These are phyloP conservation scores for Epizoanthus stellaris DNA, from an alignment of 92 coral and sea anemone genomes.

Conservation along the genomic window DNA sequence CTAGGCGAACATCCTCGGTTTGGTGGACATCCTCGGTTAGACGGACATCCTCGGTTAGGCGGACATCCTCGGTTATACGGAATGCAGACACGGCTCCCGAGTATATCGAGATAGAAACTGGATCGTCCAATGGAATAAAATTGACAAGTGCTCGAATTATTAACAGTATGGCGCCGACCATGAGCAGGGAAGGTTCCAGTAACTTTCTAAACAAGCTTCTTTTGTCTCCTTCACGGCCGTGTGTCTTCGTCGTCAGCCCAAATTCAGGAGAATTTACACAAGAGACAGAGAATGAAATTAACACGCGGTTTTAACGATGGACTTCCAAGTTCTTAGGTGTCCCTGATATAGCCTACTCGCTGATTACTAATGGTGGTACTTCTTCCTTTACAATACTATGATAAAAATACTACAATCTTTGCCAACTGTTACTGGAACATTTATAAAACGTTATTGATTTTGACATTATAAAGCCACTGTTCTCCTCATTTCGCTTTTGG, in stretches of 20 bases:
- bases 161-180: background rate
- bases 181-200: background rate
- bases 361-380: no score
- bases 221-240: conserved; percentile 28
- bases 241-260: conserved; percentile 25
- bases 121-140: conserved; percentile 23
- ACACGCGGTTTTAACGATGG: conserved; percentile 17
- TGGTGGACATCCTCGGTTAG: no score
- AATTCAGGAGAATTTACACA: conserved; percentile 10
- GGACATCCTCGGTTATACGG: background rate
- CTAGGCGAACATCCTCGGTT: background rate
- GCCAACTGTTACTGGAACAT: no score
- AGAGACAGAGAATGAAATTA: conserved; percentile 18
- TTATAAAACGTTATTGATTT: no score
- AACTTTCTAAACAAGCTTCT: conserved; percentile 8
- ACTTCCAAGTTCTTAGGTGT: background rate
- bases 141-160: conserved; percentile 1
- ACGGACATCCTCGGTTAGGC: background rate
- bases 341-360: no score
- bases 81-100: background rate
- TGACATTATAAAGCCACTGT: no score
- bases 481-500: no score
- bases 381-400: no score
- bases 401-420: no score
- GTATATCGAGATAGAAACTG: conserved; percentile 13